phyloP scores from a whole-genome alignment of 2,797 vertebrate species.

The Xenopus petersii region DNA sequence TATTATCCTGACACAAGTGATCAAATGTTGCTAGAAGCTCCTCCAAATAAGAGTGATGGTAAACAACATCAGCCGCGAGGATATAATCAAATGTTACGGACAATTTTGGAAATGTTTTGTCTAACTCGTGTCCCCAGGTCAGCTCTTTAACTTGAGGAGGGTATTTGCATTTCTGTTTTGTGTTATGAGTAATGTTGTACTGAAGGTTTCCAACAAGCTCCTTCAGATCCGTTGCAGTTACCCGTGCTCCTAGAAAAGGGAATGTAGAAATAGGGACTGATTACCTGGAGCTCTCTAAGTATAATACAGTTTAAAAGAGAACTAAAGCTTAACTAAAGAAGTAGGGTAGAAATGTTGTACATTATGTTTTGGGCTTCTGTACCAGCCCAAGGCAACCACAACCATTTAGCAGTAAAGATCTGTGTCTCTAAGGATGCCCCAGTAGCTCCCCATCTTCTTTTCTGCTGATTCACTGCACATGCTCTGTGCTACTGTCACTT shows the following conservation, averaged over 20 bases:
- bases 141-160: constrained; percentile 81
- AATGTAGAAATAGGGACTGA: constrained; percentile 9
- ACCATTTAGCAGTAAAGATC: no score
- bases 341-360: no score
- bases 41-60: constrained; percentile 81
- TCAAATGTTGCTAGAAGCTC: constrained; percentile 90
- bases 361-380: no score
- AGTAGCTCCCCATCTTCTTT: no score
- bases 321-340: no score
- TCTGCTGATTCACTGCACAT: no score
- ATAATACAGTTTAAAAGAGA: no score
- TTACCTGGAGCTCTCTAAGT: no score
- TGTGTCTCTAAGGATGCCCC: no score
- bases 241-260: constrained; percentile 72
- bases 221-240: constrained; percentile 89
- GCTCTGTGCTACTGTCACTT: no score
- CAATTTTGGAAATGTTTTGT: constrained; percentile 76
- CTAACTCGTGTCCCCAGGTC: constrained; percentile 81
- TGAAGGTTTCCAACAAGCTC: constrained; percentile 86
- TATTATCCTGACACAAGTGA: constrained; percentile 82
- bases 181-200: constrained; percentile 82
- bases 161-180: constrained; percentile 79
- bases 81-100: constrained; percentile 83
- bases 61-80: constrained; percentile 93
- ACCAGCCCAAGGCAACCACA: no score